Conservation (phyloP, 2,888 invertebrate genomes). For the Drosophila testacea region DNA sequence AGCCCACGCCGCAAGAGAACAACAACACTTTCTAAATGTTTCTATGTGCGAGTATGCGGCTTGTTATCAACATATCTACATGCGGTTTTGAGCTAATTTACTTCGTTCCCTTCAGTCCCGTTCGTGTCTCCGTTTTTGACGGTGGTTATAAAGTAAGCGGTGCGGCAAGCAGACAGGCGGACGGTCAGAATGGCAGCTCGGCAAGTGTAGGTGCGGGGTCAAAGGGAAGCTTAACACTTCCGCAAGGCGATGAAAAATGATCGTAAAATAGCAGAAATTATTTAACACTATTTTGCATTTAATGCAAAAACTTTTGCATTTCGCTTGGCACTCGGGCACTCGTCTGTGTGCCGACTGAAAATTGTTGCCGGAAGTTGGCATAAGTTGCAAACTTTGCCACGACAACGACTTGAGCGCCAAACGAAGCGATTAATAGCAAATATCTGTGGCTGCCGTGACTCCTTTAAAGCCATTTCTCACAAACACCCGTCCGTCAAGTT, state of each 20-base stretch:
- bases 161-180: slow-evolving; percentile 41
- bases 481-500: neutral
- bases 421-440: slow-evolving; percentile 67
- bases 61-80: slow-evolving; percentile 77
- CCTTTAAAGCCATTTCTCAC: slow-evolving; percentile 7
- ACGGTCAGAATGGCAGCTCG: slow-evolving; percentile 17
- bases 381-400: slow-evolving; percentile 66
- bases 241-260: slow-evolving; percentile 60
- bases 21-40: slow-evolving; percentile 25
- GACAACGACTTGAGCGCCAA: slow-evolving; percentile 55
- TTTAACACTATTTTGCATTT: slow-evolving; percentile 78
- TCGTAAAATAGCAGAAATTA: slow-evolving; percentile 74
- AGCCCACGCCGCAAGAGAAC: slow-evolving; percentile 35
- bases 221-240: slow-evolving; percentile 48
- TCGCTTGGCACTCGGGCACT: slow-evolving; percentile 22
- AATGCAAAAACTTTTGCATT: slow-evolving; percentile 72
- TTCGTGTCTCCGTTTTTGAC: slow-evolving; percentile 12
- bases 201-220: slow-evolving; percentile 6
- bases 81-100: slow-evolving; percentile 75
- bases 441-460: slow-evolving; percentile 45
- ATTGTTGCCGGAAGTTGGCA: slow-evolving; percentile 71
- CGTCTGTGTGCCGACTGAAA: slow-evolving; percentile 51
- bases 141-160: slow-evolving; percentile 63
- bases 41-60: slow-evolving; percentile 37
- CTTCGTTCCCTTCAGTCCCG: slow-evolving; percentile 20